Evolutionary conservation across 1,140 invertebrate species (phyloP).

Genomic region (Plectrocnemia conspersa): DNA sequence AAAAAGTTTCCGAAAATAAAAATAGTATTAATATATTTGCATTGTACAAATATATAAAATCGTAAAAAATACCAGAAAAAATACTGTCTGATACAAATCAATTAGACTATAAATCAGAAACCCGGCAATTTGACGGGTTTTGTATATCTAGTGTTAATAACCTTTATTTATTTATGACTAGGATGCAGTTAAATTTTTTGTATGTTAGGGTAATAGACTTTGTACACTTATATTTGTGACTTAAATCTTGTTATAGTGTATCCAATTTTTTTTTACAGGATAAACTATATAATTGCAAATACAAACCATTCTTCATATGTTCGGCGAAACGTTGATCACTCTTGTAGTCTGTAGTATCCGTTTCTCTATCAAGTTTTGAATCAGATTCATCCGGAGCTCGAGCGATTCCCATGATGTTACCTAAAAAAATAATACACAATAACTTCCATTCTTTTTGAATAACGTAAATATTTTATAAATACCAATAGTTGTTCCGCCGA

Average conservation of each 20-base stretch:
- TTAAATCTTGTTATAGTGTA: no score
- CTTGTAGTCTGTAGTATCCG: conserved; percentile 69
- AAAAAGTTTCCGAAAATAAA: no score
- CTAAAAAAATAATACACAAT: conserved; percentile 36
- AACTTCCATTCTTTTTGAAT: not conserved
- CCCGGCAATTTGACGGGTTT: no score
- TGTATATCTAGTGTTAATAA: no score
- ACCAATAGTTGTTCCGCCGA: conserved; percentile 94
- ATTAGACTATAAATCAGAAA: no score
- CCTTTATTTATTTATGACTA: not conserved
- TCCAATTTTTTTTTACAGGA: no score
- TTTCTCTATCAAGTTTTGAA: conserved; percentile 52
- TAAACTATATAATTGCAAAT: not conserved
- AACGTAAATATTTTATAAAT: not conserved
- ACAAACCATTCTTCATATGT: conserved; percentile 69
- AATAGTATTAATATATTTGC: no score
- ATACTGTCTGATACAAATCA: no score
- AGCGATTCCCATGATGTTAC: conserved; percentile 94
- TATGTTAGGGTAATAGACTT: no score
- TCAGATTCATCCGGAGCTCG: conserved; percentile 75
- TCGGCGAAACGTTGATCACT: conserved; percentile 95
- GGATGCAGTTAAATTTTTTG: not conserved
- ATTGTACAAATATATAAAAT: no score
- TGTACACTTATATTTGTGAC: no score
- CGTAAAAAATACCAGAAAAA: no score